Base-by-base conservation (phyloP, 2,888 invertebrate species). In the Taphrorychus bicolor region DNA sequence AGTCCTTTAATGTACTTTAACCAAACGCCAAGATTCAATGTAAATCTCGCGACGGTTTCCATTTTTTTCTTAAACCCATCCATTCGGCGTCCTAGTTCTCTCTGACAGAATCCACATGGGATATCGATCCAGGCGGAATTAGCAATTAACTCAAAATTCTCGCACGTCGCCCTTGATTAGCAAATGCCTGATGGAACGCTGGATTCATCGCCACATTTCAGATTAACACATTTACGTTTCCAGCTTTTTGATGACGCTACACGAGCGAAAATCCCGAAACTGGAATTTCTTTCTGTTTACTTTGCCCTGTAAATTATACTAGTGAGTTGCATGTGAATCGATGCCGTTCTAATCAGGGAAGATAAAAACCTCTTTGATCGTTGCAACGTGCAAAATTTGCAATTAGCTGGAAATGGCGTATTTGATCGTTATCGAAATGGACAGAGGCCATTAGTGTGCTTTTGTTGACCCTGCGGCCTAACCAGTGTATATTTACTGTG, bases 111-210 rank as follows among this genome's bases (percentile, higher is more conserved):
- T 11, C 32, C 32, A 32, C 51, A 21, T 57, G 41, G 41, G 18
- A 19, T 23, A 63, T 63, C 57, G 42, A 63, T 63, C 49, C 42
- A 17, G 17, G 41, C 32, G 57, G 23, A 63, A 63, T 63, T 63
- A 63, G 51, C 63, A 63, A 63, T 63, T 63, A 63, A 51, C 63
- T 57, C 57, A 57, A 63, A 63, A 63, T 40, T 40, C 45, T 54
- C 23, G 62, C 56, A 24, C 54, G 42, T 49, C 56, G 63, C 19
- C 51, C 32, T 57, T 63, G 63, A 63, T 63, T 63, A 57, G 40
- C 63, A 57, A 51, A 45, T 14, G 48, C 22, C 41, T 48, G 56
- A 42, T 32, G 45, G 24, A 54, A 54, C 17, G 61, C 22, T 32
- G 54, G 61, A 61, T 61, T 42, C 61, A 61, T 61, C 61, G 32